A percentile compares a stretch with the other conserved stretches of the same genome.
These are phyloP conservation scores for Prenolepis imparis DNA, from an alignment of 2,888 invertebrate species.

Conservation along the genomic window DNA sequence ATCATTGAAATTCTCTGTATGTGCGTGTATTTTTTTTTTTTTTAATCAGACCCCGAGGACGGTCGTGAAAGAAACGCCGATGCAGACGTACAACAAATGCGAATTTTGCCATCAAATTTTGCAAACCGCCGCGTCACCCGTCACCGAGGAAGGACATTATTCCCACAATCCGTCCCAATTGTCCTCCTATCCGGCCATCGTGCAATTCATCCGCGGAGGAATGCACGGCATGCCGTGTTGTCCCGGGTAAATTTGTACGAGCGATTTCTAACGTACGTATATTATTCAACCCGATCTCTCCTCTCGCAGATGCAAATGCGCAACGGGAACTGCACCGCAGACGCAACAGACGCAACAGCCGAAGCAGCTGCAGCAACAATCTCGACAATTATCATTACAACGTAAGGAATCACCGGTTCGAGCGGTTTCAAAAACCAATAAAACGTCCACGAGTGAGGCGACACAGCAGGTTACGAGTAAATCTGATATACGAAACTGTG, in stretches of 20 bases:
- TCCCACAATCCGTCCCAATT: constrained; percentile 52
- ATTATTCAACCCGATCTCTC: background rate
- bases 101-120: constrained; percentile 75
- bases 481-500: constrained; percentile 27
- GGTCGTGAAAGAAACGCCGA: constrained; percentile 73
- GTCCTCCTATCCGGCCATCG: constrained; percentile 75
- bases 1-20: background rate
- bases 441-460: constrained; percentile 67
- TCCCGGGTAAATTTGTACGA: constrained; percentile 69
- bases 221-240: constrained; percentile 70
- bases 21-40: background rate
- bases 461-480: constrained; percentile 63
- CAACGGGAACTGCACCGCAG: constrained; percentile 36
- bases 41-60: constrained; percentile 71
- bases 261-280: background rate
- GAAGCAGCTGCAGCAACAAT: constrained; percentile 24
- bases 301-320: constrained; percentile 63
- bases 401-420: background rate
- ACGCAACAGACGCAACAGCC: background rate
- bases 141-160: background rate
- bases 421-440: background rate
- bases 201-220: constrained; percentile 75
- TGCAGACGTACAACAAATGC: constrained; percentile 78
- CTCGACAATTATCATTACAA: background rate
- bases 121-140: constrained; percentile 23